Percentiles rank a stretch among this genome's conserved stretches.
Evolutionary conservation across 2,113 vertebrate genomes (phyloP).

Genomic region (Callipepla squamata): DNA sequence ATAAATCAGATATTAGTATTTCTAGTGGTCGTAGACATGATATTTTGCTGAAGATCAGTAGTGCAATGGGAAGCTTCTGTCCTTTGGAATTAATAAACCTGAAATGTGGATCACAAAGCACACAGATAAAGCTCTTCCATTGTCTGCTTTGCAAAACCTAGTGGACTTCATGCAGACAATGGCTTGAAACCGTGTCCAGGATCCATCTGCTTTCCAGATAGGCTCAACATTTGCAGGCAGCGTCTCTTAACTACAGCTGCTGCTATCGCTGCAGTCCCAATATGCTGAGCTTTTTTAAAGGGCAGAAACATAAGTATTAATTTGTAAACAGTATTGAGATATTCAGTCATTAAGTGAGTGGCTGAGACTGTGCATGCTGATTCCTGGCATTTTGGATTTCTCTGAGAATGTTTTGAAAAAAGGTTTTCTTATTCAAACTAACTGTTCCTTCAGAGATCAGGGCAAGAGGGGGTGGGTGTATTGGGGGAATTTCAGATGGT

Average conservation of each 20-base stretch:
- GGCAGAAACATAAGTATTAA: not conserved
- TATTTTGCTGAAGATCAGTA: not conserved
- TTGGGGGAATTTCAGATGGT: constrained; percentile 32
- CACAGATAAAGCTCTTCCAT: not conserved
- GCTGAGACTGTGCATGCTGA: not conserved
- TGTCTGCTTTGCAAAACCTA: not conserved
- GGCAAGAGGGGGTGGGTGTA: not conserved
- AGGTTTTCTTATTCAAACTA: not conserved
- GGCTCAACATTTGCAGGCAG: not conserved
- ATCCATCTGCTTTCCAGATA: not conserved
- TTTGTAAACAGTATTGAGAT: not conserved
- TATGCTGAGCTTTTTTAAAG: not conserved
- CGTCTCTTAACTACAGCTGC: not conserved
- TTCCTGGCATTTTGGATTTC: constrained; percentile 26
- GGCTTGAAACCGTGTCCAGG: not conserved
- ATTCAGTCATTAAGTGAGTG: not conserved
- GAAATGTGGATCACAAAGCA: not conserved
- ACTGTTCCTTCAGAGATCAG: constrained; percentile 20
- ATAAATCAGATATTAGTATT: not conserved
- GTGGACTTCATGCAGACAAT: not conserved
- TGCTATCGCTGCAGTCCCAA: not conserved
- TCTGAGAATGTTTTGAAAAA: constrained; percentile 34
- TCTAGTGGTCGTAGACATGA: not conserved
- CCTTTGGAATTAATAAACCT: not conserved
- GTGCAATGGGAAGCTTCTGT: not conserved